Conservation (phyloP, 2,888 invertebrate genomes). For the Aporophyla nigra region DNA sequence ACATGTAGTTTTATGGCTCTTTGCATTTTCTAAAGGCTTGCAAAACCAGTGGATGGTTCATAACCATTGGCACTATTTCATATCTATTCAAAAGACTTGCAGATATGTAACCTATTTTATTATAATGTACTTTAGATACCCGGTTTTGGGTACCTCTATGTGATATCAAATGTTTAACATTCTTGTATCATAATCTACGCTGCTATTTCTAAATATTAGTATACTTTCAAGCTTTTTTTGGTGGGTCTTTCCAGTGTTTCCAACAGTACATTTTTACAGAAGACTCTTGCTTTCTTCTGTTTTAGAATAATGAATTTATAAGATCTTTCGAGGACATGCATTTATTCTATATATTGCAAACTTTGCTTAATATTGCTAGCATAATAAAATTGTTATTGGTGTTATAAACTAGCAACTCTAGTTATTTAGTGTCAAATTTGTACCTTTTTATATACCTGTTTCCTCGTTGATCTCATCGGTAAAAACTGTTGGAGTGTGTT, state of each 20-base stretch:
- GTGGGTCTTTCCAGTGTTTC: constrained; percentile 5
- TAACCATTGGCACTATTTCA: constrained; percentile 7
- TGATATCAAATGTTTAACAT: constrained; percentile 29
- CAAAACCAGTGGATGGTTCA: constrained; percentile 9
- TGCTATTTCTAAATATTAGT: constrained; percentile 42
- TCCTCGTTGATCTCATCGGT: constrained; percentile 79
- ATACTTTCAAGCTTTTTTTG: neutral
- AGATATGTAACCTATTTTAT: constrained; percentile 14
- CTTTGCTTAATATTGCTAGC: constrained; percentile 13
- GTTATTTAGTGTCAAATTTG: constrained; percentile 71
- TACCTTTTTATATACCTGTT: constrained; percentile 69
- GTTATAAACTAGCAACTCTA: constrained; percentile 60
- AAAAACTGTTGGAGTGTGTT: constrained; percentile 86
- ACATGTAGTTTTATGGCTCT: constrained; percentile 15
- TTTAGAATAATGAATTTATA: constrained; percentile 5
- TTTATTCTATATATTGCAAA: constrained; percentile 11
- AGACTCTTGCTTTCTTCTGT: neutral
- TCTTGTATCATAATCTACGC: constrained; percentile 12
- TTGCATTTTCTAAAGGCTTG: constrained; percentile 13
- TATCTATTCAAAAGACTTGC: constrained; percentile 25
- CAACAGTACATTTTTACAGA: neutral
- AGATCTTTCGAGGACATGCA: constrained; percentile 18
- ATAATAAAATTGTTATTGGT: constrained; percentile 48
- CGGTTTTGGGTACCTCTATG: constrained; percentile 33
- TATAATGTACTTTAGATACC: constrained; percentile 13